Percentiles rank a stretch among this genome's conserved stretches.
These are phyloP conservation scores for Aphodius granarius DNA, from an alignment of 2,888 invertebrate species.

Conservation along the genomic window DNA sequence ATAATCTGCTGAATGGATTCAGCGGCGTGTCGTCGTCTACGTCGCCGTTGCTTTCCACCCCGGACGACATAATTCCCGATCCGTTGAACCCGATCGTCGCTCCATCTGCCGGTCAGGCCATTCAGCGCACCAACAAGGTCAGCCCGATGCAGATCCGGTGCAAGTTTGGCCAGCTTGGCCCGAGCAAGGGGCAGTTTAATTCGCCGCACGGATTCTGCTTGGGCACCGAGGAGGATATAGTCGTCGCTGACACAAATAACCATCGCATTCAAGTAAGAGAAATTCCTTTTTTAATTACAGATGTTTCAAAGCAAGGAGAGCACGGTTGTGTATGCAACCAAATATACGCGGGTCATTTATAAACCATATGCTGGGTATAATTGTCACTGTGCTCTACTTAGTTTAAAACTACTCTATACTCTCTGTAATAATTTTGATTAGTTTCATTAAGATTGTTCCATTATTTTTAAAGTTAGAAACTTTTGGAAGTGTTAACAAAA, in stretches of 20 bases:
- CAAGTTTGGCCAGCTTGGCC: slow-evolving; percentile 93
- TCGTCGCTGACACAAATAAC: slow-evolving; percentile 96
- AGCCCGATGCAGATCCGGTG: slow-evolving; percentile 86
- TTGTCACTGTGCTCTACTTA: no score
- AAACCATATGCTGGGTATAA: no score
- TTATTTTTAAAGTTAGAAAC: no score
- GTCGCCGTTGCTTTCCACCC: slow-evolving; percentile 62
- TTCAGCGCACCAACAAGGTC: slow-evolving; percentile 69
- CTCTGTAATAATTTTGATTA: no score
- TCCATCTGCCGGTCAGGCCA: slow-evolving; percentile 42
- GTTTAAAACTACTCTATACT: no score
- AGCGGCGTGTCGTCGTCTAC: slow-evolving; percentile 63
- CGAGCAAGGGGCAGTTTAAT: slow-evolving; percentile 92
- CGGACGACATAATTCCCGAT: slow-evolving; percentile 54
- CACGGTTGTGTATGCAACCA: no score
- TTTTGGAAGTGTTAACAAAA: no score
- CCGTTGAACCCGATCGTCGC: slow-evolving; percentile 59
- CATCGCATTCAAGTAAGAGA: slow-evolving; percentile 82
- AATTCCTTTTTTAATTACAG: not conserved
- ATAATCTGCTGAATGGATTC: slow-evolving; percentile 60
- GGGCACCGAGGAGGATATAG: slow-evolving; percentile 92
- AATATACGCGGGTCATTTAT: no score
- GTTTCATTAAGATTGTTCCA: no score
- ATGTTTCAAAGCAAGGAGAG: no score
- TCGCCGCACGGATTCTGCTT: slow-evolving; percentile 97